A percentile compares a stretch with the other conserved stretches of the same genome.
phyloP scores from a whole-genome alignment of 2,797 vertebrate species.

The Bufotes viridis region DNA sequence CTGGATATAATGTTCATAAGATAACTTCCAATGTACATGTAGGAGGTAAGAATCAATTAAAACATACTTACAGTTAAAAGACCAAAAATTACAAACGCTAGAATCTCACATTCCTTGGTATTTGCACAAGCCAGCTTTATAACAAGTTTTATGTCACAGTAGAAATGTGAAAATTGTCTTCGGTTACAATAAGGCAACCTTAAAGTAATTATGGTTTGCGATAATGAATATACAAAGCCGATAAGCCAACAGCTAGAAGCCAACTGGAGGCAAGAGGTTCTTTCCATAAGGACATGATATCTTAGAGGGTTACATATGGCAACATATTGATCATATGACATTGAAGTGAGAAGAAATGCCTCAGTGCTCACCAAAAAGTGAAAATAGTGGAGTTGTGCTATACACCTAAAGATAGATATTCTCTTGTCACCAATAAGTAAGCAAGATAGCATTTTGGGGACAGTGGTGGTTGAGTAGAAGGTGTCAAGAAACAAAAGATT shows the following conservation, averaged over 20 bases:
- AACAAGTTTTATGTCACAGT: conserved; percentile 52
- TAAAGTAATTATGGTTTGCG: conserved; percentile 25
- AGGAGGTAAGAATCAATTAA: conserved; percentile 19
- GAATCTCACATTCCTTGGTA: background rate
- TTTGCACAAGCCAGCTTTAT: conserved; percentile 44
- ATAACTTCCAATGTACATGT: conserved; percentile 26
- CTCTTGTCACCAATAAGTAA: conserved; percentile 54
- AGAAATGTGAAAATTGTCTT: conserved; percentile 30
- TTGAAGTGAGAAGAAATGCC: conserved; percentile 49
- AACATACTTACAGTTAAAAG: conserved; percentile 15
- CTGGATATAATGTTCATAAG: background rate
- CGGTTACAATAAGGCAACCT: conserved; percentile 36
- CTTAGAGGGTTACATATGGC: background rate
- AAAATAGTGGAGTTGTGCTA: conserved; percentile 61
- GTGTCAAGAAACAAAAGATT: conserved; percentile 45
- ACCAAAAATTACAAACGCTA: background rate
- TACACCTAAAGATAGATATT: conserved; percentile 60
- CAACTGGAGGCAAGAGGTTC: conserved; percentile 6
- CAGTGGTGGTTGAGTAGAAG: background rate
- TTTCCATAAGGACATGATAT: conserved; percentile 43
- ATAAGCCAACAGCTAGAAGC: conserved; percentile 12
- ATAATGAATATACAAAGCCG: conserved; percentile 36
- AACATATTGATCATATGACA: too few relatives aligned
- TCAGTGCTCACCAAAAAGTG: conserved; percentile 62
- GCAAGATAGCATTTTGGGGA: conserved; percentile 38